Conservation (phyloP, 2,113 vertebrate genomes). For the Microcebus lehilahytsara region DNA sequence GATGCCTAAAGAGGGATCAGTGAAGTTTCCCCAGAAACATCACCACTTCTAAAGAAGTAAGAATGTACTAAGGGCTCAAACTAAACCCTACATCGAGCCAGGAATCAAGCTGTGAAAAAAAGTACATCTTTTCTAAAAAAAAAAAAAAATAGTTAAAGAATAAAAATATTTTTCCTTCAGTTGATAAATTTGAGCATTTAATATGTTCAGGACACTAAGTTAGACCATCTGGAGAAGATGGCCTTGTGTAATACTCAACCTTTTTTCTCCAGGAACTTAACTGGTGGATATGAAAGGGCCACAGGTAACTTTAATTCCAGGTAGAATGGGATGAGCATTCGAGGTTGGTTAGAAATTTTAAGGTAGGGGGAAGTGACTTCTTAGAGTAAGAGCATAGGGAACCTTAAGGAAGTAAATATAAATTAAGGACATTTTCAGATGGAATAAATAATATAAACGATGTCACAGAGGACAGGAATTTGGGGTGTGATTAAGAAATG, state of each 20-base stretch:
- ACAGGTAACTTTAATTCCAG: not conserved
- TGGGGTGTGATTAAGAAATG: not conserved
- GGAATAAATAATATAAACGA: not conserved
- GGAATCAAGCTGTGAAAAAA: not conserved
- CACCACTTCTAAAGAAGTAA: not conserved
- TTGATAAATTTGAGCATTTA: not conserved
- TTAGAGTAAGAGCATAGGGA: not conserved
- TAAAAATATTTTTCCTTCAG: not conserved
- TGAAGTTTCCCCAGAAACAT: not conserved
- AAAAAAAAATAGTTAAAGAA: not conserved
- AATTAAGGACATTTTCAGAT: not conserved
- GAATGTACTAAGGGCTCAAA: not conserved
- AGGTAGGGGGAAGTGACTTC: not conserved
- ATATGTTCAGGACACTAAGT: not conserved
- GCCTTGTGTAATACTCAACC: not conserved
- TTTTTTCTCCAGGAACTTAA: not conserved
- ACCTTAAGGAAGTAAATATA: not conserved
- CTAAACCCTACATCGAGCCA: not conserved
- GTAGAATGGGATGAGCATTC: not conserved
- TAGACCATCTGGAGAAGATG: not conserved
- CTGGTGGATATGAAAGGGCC: not conserved
- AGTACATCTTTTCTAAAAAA: not conserved
- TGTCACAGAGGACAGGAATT: not conserved
- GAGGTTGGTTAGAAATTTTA: not conserved
- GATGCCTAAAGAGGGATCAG: not conserved